Evolutionary conservation across 2,113 vertebrate species (phyloP).

Genomic region (Mormyrus iriodes): DNA sequence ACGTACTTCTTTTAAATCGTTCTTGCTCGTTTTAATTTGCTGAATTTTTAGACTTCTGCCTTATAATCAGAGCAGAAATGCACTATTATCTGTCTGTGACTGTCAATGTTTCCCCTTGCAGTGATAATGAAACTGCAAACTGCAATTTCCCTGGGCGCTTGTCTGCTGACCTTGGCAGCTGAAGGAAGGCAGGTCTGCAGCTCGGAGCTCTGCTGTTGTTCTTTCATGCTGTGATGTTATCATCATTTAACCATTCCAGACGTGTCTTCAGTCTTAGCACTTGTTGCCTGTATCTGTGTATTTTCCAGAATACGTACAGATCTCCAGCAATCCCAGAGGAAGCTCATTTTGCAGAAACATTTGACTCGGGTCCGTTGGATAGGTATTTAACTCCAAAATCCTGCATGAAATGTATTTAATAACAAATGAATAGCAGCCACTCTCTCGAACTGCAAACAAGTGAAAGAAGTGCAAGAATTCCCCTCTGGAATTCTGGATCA

Average conservation of each 20-base stretch:
- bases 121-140: neutral
- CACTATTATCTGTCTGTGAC: neutral
- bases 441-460: neutral
- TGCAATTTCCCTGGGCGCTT: neutral
- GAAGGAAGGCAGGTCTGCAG: neutral
- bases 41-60: neutral
- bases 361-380: slow-evolving; percentile 27
- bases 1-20: neutral
- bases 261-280: neutral
- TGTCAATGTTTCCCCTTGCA: neutral
- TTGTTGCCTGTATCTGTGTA: neutral
- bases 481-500: neutral
- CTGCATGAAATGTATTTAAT: neutral
- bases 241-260: neutral
- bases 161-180: neutral
- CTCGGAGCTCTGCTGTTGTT: neutral
- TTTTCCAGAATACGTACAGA: slow-evolving; percentile 21
- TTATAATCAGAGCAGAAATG: neutral
- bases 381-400: slow-evolving; percentile 18
- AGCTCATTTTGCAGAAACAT: slow-evolving; percentile 30
- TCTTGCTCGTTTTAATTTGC: neutral
- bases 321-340: slow-evolving; percentile 14
- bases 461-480: neutral
- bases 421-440: neutral
- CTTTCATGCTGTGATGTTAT: neutral